phyloP scores from a whole-genome alignment of 2,113 vertebrate species.

The Probosciger aterrimus region DNA sequence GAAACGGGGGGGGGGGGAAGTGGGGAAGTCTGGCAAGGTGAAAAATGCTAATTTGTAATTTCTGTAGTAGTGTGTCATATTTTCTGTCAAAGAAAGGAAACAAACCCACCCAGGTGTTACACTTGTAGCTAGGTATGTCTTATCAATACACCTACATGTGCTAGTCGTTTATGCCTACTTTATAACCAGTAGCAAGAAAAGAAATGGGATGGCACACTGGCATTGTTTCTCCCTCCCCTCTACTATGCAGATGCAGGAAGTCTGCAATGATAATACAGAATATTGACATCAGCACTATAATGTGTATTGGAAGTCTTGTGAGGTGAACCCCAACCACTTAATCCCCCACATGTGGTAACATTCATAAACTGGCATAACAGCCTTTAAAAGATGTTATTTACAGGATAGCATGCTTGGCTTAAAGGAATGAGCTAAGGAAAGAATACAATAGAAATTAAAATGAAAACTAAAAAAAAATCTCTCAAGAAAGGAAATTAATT shows the following conservation, averaged over 20 bases:
- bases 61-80: background rate
- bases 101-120: fast-evolving
- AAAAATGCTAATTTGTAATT: background rate
- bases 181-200: background rate
- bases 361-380: background rate
- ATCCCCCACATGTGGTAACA: background rate
- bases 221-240: background rate
- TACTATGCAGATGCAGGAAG: background rate
- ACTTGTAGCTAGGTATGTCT: background rate
- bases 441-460: background rate
- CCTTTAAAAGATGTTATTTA: background rate
- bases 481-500: background rate
- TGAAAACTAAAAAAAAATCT: background rate
- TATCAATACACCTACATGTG: background rate
- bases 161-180: background rate
- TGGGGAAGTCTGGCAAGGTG: background rate
- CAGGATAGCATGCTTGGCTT: background rate
- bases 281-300: background rate
- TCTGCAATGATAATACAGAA: background rate
- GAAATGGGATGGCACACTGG: background rate
- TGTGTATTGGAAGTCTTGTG: background rate
- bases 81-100: background rate
- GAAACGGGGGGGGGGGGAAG: background rate
- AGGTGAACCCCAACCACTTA: background rate
- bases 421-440: background rate